Evolutionary conservation across 2,888 invertebrate genomes (phyloP).

Genomic region (Sclerodermus sp.): DNA sequence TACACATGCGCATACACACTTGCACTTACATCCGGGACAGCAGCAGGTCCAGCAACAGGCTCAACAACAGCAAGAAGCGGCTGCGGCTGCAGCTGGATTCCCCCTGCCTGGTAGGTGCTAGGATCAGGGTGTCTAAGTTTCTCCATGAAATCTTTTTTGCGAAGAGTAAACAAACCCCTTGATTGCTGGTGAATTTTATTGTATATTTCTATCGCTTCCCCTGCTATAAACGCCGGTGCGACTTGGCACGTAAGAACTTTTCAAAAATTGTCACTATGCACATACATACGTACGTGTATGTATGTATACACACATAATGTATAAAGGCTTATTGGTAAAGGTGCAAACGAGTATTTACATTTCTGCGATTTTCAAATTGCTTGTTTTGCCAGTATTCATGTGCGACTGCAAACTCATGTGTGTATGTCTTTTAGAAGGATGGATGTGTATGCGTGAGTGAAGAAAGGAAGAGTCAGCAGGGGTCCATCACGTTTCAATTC

Average conservation of each 20-base stretch:
- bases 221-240: conserved; percentile 17
- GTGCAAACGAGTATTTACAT: conserved; percentile 15
- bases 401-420: conserved; percentile 27
- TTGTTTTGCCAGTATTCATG: conserved; percentile 14
- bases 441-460: conserved; percentile 23
- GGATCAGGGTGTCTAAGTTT: conserved; percentile 40
- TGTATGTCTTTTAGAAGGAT: conserved; percentile 18
- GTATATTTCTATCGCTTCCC: conserved; percentile 23
- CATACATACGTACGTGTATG: too few relatives aligned
- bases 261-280: neutral
- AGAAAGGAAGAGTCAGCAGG: conserved; percentile 13
- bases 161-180: neutral
- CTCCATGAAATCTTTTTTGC: neutral
- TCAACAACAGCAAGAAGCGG: conserved; percentile 70
- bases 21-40: conserved; percentile 80
- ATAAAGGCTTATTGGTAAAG: conserved; percentile 20
- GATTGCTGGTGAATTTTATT: conserved; percentile 10
- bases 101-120: conserved; percentile 57
- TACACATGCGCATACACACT: conserved; percentile 88
- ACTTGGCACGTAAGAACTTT: conserved; percentile 14
- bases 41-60: conserved; percentile 64
- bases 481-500: neutral
- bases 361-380: conserved; percentile 14
- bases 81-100: conserved; percentile 57
- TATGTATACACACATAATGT: too few relatives aligned